Percentiles rank a stretch among this genome's conserved stretches.
phyloP scores from a whole-genome alignment of 1,140 invertebrate species.

The Drosophila varians region DNA sequence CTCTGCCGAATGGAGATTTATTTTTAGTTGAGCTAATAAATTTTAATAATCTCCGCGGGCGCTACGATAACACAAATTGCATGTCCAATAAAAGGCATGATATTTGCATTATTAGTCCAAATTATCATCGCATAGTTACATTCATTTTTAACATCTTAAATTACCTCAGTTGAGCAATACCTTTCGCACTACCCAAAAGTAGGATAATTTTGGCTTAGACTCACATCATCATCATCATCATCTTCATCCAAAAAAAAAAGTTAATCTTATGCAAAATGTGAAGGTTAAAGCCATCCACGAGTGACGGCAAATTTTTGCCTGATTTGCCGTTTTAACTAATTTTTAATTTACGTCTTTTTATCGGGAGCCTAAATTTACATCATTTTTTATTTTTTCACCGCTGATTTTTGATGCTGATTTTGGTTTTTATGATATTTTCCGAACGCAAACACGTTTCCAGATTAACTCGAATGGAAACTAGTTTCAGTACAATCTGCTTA shows the following conservation, averaged over 20 bases:
- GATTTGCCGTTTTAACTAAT: conserved; percentile 62
- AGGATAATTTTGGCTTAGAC: conserved; percentile 34
- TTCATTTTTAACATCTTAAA: not conserved
- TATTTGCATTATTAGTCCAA: conserved; percentile 9
- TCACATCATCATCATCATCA: conserved; percentile 24
- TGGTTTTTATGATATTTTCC: conserved; percentile 37
- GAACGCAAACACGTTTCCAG: conserved; percentile 59
- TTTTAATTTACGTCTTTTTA: conserved; percentile 75
- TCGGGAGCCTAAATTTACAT: conserved; percentile 63
- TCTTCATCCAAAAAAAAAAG: conserved; percentile 12
- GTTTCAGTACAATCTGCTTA: conserved; percentile 44
- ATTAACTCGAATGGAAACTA: conserved; percentile 48
- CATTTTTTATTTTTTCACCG: conserved; percentile 33
- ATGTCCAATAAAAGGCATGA: conserved; percentile 15
- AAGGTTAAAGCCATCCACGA: conserved; percentile 49
- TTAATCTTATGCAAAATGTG: conserved; percentile 62
- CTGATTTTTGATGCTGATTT: conserved; percentile 7
- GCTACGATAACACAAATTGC: conserved; percentile 15
- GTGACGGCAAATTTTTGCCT: conserved; percentile 33
- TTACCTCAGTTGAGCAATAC: not conserved
- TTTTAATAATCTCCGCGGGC: conserved; percentile 10
- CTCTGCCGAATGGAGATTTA: conserved; percentile 15
- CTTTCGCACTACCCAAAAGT: conserved; percentile 25
- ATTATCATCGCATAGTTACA: not conserved
- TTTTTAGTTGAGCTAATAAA: conserved; percentile 17